These are phyloP conservation scores for Patella pellucida DNA, from an alignment of 2,888 invertebrate species.

Conservation along the genomic window DNA sequence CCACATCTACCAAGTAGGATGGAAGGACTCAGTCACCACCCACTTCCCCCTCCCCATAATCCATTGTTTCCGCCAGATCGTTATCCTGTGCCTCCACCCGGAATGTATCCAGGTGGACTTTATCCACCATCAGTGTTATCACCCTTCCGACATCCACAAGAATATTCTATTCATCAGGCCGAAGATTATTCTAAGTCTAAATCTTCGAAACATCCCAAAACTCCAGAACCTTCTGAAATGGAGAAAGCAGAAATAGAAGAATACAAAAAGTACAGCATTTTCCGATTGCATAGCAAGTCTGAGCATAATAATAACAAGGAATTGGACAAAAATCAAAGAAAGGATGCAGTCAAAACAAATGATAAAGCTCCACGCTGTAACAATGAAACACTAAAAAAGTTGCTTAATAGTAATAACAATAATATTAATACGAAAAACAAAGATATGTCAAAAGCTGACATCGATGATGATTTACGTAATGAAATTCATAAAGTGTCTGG, in stretches of 20 bases:
- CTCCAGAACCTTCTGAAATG: too few species aligned
- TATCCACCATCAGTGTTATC: too few species aligned
- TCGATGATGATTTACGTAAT: constrained; percentile 42
- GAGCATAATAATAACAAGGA: not conserved
- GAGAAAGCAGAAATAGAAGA: not conserved
- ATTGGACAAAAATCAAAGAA: not conserved
- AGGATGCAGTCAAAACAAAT: not conserved
- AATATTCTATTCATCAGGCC: too few species aligned
- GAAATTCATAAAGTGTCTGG: constrained; percentile 42
- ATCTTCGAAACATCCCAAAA: too few species aligned
- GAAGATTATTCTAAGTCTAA: too few species aligned
- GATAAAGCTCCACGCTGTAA: not conserved
- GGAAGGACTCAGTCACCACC: too few species aligned
- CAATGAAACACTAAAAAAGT: not conserved
- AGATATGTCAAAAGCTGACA: constrained; percentile 18
- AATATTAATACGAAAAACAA: not conserved
- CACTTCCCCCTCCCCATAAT: too few species aligned
- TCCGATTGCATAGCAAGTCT: not conserved
- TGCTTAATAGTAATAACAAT: not conserved
- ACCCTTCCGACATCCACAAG: too few species aligned
- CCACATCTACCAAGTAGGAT: too few species aligned
- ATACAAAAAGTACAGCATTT: not conserved
- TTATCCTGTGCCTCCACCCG: too few species aligned
- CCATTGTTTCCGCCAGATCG: too few species aligned
- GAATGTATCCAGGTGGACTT: too few species aligned